Percentiles rank a stretch among this genome's conserved stretches.
These are phyloP conservation scores for Tupaia chinensis DNA, from an alignment of 2,113 vertebrate species.

Conservation along the genomic window DNA sequence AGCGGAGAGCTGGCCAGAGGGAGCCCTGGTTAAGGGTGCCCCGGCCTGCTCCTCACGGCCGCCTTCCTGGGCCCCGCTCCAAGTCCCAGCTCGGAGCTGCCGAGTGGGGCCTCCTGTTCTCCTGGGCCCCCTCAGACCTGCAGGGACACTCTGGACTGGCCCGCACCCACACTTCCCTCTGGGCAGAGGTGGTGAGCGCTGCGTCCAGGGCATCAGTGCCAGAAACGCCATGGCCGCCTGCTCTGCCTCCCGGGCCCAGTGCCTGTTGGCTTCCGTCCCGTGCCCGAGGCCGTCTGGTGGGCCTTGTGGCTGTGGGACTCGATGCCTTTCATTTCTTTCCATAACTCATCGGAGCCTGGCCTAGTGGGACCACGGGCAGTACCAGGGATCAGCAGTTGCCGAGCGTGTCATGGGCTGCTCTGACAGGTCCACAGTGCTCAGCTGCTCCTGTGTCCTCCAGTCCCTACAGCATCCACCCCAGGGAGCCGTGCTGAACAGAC, in stretches of 20 bases:
- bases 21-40: rapidly evolving
- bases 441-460: rapidly evolving
- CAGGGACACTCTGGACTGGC: neutral
- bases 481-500: neutral
- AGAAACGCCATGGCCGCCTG: neutral
- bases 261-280: neutral
- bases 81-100: neutral
- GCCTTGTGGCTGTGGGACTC: neutral
- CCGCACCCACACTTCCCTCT: neutral
- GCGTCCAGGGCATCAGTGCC: neutral
- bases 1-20: neutral
- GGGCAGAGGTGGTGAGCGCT: neutral
- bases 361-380: neutral
- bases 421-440: rapidly evolving
- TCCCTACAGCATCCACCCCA: rapidly evolving
- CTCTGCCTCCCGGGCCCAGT: neutral
- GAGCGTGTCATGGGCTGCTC: rapidly evolving
- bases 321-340: conserved; percentile 12
- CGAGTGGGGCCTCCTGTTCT: neutral
- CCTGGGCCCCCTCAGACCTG: neutral
- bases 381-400: rapidly evolving
- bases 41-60: rapidly evolving
- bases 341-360: neutral
- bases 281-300: neutral
- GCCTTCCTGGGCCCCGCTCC: neutral